Evolutionary conservation across 2,113 vertebrate species (phyloP).

Genomic region (Chaenogobius annularis): DNA sequence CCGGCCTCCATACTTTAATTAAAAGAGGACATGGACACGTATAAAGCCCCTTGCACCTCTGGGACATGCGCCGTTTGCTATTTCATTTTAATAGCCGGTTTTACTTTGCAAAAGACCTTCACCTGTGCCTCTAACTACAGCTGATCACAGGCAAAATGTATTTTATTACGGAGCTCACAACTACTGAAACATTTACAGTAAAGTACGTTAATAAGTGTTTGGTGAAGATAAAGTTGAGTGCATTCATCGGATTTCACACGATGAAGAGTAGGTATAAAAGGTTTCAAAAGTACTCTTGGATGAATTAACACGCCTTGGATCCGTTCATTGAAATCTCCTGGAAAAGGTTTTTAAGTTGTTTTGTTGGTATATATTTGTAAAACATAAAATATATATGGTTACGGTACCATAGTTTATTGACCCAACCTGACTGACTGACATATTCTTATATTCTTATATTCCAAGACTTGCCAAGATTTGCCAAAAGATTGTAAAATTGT

Average conservation of each 20-base stretch:
- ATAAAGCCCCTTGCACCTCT: constrained; percentile 33
- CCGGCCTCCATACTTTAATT: constrained; percentile 60
- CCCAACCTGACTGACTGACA: too few relatives aligned
- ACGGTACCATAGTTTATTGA: too few relatives aligned
- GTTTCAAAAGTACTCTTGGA: too few relatives aligned
- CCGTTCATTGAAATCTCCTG: too few relatives aligned
- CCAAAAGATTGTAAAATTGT: too few relatives aligned
- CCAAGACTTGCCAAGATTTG: too few relatives aligned
- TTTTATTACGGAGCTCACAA: constrained; percentile 40
- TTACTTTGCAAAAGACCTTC: constrained; percentile 51
- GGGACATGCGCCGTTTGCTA: constrained; percentile 42
- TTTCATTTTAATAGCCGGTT: constrained; percentile 55
- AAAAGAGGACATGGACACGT: constrained; percentile 45
- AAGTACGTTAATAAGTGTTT: neutral
- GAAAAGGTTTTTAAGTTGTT: too few relatives aligned
- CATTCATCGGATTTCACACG: neutral
- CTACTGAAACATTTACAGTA: constrained; percentile 30
- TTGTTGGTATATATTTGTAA: too few relatives aligned
- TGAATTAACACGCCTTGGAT: too few relatives aligned
- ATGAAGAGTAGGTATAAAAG: neutral
- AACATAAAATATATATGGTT: too few relatives aligned
- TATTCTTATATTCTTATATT: too few relatives aligned
- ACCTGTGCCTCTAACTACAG: constrained; percentile 30
- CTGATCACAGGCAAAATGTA: constrained; percentile 52
- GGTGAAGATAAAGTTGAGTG: neutral